Evolutionary conservation across 2,888 invertebrate species (phyloP), one percentile per base, ranked within the genome.

Genomic region (Nemotelus nigrinus): DNA sequence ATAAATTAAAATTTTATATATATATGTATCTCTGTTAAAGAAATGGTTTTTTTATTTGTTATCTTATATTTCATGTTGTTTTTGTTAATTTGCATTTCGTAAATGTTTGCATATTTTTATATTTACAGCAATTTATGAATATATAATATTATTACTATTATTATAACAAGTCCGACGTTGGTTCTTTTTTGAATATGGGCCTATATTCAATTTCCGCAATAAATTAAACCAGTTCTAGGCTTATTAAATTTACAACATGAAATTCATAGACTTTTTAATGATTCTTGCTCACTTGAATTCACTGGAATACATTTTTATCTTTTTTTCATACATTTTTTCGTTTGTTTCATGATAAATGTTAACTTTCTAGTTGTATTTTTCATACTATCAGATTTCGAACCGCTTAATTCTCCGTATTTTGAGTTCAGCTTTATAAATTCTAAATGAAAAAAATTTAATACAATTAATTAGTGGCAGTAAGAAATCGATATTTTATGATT

Each of bases 331-430:
- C 2, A 45, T 47, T 57, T 65, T 4, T 65, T 48, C 50, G 7
- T 60, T 6, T 44, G 44, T 4, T 74, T 74, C 48, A 74, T 74
- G 3, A 63, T 74, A 74, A 74, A 74, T 74, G 74, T 74, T 74
- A 74, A 74, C 74, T 74, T 74, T 74, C 74, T 74, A 74, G 74
- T 74, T 74, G 47, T 74, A 63, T 74, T 39, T 41, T n/a, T 63
- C 50, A 47, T 45, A 41, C 74, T 60, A 58, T 63, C 44, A 50
- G 70, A 55, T 47, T 47, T 48, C 60, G 43, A 74, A 74, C 74
- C 74, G 68, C 47, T 72, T 72, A n/a, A 60, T 7, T 53, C 44
- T 55, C 45, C 44, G 41, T 43, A 55, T 50, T 70, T 53, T 70
- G 25, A 6, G 41, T 55, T 70, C 3, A 2, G 55, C n/a, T 67